A percentile compares a stretch with the other conserved stretches of the same genome.
phyloP scores from a whole-genome alignment of 2,113 vertebrate genomes.

The Heteronetta atricapilla region DNA sequence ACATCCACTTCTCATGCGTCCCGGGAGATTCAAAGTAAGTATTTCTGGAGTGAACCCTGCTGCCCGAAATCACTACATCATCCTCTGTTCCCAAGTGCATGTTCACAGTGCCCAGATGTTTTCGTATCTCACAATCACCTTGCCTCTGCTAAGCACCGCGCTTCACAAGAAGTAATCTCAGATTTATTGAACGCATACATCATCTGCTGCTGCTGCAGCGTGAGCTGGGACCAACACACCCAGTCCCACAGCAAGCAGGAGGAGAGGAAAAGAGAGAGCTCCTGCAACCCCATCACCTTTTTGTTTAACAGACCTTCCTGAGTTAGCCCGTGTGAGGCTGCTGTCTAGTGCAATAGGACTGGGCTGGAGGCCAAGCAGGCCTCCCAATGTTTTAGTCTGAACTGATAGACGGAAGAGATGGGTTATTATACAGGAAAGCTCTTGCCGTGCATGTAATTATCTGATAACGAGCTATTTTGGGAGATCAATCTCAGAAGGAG shows the following conservation, averaged over 20 bases:
- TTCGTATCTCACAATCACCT: not conserved
- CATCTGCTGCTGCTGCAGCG: not conserved
- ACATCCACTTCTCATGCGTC: not conserved
- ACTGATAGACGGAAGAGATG: not conserved
- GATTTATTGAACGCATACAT: not conserved
- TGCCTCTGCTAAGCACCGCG: not conserved
- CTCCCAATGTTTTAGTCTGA: constrained; percentile 14
- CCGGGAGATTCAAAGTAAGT: not conserved
- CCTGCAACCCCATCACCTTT: not conserved
- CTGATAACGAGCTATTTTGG: not conserved
- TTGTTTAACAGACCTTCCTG: not conserved
- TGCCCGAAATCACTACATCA: not conserved
- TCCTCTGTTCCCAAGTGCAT: not conserved
- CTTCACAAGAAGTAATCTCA: not conserved
- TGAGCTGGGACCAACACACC: not conserved
- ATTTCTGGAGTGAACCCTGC: not conserved
- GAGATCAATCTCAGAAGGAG: not conserved
- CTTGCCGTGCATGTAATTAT: not conserved
- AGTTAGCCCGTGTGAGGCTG: not conserved
- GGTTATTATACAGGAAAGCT: not conserved
- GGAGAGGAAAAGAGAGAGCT: not conserved
- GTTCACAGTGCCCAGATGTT: not conserved
- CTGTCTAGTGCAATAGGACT: constrained; percentile 5
- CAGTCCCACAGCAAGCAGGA: constrained; percentile 9
- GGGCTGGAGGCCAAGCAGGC: not conserved